These are phyloP conservation scores for Platycercus adscitus DNA, from an alignment of 2,113 vertebrate genomes.

Conservation along the genomic window DNA sequence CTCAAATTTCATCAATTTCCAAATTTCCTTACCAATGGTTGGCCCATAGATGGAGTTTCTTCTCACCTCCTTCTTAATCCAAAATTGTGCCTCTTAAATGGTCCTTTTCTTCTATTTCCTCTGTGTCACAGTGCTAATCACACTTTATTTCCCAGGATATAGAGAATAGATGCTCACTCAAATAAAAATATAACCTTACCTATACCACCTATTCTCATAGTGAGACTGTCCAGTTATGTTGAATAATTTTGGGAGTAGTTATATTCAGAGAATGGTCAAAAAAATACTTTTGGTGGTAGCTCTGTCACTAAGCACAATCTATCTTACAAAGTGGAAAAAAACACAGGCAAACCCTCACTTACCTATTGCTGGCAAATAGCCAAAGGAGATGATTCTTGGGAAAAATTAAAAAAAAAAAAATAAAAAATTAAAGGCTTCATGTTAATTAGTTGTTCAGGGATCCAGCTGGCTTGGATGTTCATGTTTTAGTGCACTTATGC, in stretches of 20 bases:
- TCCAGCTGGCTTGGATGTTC: slow-evolving; percentile 57
- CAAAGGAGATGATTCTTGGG: slow-evolving; percentile 73
- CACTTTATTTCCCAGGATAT: neutral
- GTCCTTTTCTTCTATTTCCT: accelerated
- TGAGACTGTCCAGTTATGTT: neutral
- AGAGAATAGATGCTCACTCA: neutral
- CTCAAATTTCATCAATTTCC: neutral
- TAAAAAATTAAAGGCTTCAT: slow-evolving; percentile 67
- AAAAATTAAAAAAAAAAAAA: slow-evolving; percentile 79
- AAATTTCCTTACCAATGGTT: neutral
- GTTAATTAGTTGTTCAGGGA: slow-evolving; percentile 75
- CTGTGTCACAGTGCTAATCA: neutral
- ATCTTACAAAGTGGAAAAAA: slow-evolving; percentile 35
- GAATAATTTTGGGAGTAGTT: neutral
- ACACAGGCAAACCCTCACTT: neutral
- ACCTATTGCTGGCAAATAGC: slow-evolving; percentile 67
- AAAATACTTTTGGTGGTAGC: neutral
- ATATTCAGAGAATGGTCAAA: neutral
- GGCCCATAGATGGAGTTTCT: neutral
- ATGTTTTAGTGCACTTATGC: slow-evolving; percentile 70
- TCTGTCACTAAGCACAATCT: slow-evolving; percentile 21
- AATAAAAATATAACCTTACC: neutral
- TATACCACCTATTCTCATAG: neutral
- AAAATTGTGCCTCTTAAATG: neutral
- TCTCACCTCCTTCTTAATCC: neutral